Conservation (phyloP, 2,888 invertebrate genomes). For the Ecdyonurus torrentis region DNA sequence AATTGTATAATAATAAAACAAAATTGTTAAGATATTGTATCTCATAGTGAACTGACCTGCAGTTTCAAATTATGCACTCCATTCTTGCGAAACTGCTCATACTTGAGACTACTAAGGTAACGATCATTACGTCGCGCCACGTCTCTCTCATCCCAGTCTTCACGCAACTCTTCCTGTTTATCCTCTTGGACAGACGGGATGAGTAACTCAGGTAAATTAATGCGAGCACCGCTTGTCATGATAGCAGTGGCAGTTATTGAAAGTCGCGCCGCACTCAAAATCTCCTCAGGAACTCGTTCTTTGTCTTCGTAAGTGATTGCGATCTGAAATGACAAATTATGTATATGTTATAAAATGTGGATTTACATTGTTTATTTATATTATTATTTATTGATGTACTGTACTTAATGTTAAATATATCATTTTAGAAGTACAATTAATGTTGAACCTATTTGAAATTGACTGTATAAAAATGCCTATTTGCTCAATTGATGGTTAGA, state of each 20-base stretch:
- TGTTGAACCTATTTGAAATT: not conserved
- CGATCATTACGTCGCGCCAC: constrained; percentile 7
- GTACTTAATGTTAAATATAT: not conserved
- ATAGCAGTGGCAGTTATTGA: constrained; percentile 17
- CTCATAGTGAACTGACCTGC: too few relatives aligned
- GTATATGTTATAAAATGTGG: constrained; percentile 6
- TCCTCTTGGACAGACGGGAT: not conserved
- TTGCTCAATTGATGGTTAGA: too few relatives aligned
- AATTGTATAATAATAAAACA: too few relatives aligned
- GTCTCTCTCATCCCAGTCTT: constrained; percentile 14
- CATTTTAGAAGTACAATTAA: not conserved
- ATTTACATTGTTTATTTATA: not conserved
- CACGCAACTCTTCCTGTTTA: constrained; percentile 6
- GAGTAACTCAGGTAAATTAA: constrained; percentile 8
- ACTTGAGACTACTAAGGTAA: not conserved
- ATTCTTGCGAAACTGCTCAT: constrained; percentile 10
- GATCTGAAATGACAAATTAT: constrained; percentile 16
- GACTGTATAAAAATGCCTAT: too few relatives aligned
- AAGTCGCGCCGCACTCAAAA: constrained; percentile 18
- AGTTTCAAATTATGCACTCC: constrained; percentile 19
- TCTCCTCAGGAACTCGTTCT: constrained; percentile 19
- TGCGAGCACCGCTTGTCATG: constrained; percentile 15
- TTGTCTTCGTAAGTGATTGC: constrained; percentile 21
- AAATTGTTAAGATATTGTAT: too few relatives aligned
- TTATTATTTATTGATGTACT: not conserved